These are phyloP conservation scores for human DNA, from an alignment of 2,113 vertebrate species.

Conservation along the genomic window GRCh38 chr5:149120001-149120500, in stretches of 20 bases:
- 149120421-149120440: too few species aligned
- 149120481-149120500: too few species aligned
- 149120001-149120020: not conserved
- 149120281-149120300: too few species aligned
- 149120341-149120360: too few species aligned
- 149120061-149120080: not conserved
- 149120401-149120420: too few species aligned
- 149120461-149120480: too few species aligned
- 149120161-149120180: not conserved
- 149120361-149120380: too few species aligned
- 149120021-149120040: not conserved
- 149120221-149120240: not conserved
- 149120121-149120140: not conserved
- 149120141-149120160: not conserved
- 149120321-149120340: too few species aligned
- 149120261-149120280: too few species aligned
- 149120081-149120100: not conserved
- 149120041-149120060: not conserved
- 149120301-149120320: too few species aligned
- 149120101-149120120: not conserved
- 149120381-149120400: too few species aligned
- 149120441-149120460: too few species aligned
- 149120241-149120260: not conserved
- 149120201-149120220: not conserved
- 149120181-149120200: not conserved